Percentiles rank a stretch among this genome's conserved stretches.
Evolutionary conservation across 2,797 vertebrate species (phyloP).

Genomic region (Bovichtus diacanthus): DNA sequence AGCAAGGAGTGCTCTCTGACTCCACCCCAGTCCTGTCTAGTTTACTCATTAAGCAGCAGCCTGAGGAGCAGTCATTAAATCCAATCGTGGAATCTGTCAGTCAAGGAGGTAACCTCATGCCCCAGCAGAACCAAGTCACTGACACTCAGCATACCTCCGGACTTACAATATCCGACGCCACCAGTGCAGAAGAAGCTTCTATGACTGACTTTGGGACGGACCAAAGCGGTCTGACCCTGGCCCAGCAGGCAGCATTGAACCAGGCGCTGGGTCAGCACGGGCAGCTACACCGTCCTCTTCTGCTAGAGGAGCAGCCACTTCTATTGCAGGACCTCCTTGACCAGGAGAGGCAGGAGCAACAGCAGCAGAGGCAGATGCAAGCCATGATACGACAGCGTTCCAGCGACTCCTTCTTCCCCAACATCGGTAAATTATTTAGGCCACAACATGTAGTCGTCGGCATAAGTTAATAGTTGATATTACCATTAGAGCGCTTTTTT

Average conservation of each 20-base stretch:
- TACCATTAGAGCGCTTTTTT: neutral
- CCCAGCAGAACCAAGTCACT: slow-evolving; percentile 83
- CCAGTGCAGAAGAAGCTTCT: slow-evolving; percentile 80
- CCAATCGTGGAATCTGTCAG: slow-evolving; percentile 84
- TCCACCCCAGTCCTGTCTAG: slow-evolving; percentile 93
- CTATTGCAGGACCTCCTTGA: slow-evolving; percentile 97
- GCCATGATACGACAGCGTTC: slow-evolving; percentile 99
- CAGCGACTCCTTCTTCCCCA: slow-evolving; percentile 95
- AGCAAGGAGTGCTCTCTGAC: slow-evolving; percentile 87
- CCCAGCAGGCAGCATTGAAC: slow-evolving; percentile 88
- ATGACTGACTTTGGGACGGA: slow-evolving; percentile 85
- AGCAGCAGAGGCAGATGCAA: slow-evolving; percentile 99
- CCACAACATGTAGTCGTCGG: neutral
- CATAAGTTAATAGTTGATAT: neutral
- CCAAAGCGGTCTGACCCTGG: slow-evolving; percentile 74
- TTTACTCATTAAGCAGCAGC: slow-evolving; percentile 91
- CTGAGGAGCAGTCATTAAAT: slow-evolving; percentile 85
- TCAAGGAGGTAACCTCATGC: slow-evolving; percentile 80
- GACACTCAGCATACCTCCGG: slow-evolving; percentile 77
- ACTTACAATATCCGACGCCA: slow-evolving; percentile 68
- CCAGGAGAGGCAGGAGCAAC: slow-evolving; percentile 98
- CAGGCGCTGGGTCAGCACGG: slow-evolving; percentile 85
- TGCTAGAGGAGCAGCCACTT: slow-evolving; percentile 97
- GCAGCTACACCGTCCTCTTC: slow-evolving; percentile 90
- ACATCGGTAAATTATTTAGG: slow-evolving; percentile 88